phyloP scores from a whole-genome alignment of 2,113 vertebrate species.

The Macrotus californicus region DNA sequence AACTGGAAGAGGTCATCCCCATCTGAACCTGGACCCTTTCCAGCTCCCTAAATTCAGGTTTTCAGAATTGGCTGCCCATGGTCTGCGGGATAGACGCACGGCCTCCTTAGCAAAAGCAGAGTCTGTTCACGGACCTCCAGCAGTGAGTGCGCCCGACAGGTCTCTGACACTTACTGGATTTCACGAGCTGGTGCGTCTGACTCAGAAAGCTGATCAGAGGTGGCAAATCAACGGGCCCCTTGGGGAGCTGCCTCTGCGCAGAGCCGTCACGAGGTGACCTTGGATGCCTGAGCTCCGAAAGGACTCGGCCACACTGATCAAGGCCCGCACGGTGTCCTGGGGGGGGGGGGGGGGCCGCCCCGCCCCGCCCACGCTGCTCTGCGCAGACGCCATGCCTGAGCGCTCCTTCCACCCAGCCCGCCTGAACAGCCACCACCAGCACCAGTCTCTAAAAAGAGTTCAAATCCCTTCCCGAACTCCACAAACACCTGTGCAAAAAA shows the following conservation, averaged over 20 bases:
- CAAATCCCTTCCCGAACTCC: background rate
- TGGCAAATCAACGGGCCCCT: conserved; percentile 21
- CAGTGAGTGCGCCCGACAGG: conserved; percentile 26
- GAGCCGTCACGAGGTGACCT: conserved; percentile 42
- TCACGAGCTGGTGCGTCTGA: conserved; percentile 34
- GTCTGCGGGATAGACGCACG: background rate
- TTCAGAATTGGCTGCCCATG: background rate
- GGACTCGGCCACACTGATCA: background rate
- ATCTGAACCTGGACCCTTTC: background rate
- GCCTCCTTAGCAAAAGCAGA: background rate
- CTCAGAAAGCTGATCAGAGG: conserved; percentile 45
- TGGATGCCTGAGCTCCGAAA: background rate
- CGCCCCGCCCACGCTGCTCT: background rate
- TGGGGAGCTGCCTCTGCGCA: background rate
- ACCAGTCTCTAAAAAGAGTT: background rate
- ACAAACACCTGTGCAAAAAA: background rate
- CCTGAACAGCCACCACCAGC: background rate
- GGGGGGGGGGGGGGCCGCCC: too few species aligned
- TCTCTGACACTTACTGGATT: conserved; percentile 54
- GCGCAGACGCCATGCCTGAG: background rate
- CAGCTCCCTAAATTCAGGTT: background rate
- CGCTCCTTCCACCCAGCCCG: background rate
- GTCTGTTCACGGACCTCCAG: conserved; percentile 26
- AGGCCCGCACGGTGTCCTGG: background rate
- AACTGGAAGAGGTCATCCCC: background rate